phyloP scores from a whole-genome alignment of 1,140 invertebrate species.

The Ptiloglossa arizonensis region DNA sequence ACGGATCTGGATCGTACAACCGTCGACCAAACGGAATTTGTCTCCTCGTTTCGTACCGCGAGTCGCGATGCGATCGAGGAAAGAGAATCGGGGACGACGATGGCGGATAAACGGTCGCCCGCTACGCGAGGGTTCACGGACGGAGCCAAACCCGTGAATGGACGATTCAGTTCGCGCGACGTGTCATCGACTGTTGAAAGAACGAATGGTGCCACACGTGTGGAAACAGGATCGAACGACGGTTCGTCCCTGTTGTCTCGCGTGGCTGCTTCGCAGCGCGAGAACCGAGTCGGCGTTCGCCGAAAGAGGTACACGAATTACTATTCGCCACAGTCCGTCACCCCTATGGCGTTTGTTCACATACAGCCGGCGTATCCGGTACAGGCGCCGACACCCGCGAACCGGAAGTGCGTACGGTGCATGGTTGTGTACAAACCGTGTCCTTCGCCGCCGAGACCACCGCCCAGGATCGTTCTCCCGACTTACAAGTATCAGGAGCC shows the following conservation, averaged over 20 bases:
- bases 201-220: not conserved
- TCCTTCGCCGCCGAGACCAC: constrained; percentile 51
- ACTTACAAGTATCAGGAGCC: constrained; percentile 71
- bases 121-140: not conserved
- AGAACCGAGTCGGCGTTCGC: constrained; percentile 3
- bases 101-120: not conserved
- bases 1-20: not conserved
- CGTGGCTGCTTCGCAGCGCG: not conserved
- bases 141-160: not conserved
- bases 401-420: constrained; percentile 75
- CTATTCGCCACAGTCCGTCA: constrained; percentile 58
- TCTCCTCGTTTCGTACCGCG: constrained; percentile 6
- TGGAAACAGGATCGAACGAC: not conserved
- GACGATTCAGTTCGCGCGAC: not conserved
- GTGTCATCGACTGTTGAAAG: not conserved
- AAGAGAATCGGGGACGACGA: not conserved
- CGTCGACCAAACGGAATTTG: not conserved
- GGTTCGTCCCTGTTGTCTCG: not conserved
- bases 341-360: constrained; percentile 77
- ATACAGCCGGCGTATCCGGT: constrained; percentile 71
- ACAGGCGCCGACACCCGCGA: constrained; percentile 54
- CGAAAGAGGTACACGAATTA: constrained; percentile 57
- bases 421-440: constrained; percentile 78
- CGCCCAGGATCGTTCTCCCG: constrained; percentile 67
- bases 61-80: not conserved